Evolutionary conservation across 2,797 vertebrate species (phyloP).

Genomic region (Macropodus opercularis): DNA sequence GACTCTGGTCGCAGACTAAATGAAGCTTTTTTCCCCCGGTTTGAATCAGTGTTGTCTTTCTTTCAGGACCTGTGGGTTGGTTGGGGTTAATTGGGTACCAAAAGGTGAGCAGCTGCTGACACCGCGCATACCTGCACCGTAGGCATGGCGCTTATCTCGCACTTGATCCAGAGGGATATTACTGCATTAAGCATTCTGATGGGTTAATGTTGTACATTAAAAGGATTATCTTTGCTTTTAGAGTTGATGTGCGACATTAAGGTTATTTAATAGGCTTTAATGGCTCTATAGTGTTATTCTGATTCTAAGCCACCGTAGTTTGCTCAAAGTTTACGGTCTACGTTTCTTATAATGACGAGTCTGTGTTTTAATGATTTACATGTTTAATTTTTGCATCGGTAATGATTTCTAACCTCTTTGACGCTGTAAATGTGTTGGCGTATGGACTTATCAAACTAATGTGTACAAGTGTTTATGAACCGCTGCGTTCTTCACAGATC

Average conservation of each 20-base stretch:
- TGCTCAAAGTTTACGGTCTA: too few species aligned
- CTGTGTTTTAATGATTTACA: conserved; percentile 34
- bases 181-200: conserved; percentile 21
- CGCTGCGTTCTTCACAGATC: conserved; percentile 55
- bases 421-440: conserved; percentile 18
- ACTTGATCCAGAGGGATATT: conserved; percentile 37
- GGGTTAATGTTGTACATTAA: conserved; percentile 35
- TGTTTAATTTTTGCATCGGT: conserved; percentile 26
- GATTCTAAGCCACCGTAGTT: too few species aligned
- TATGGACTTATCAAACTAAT: conserved; percentile 49
- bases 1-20: conserved; percentile 1
- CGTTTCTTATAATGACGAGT: conserved; percentile 33
- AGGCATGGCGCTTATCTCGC: conserved; percentile 39
- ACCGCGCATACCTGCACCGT: conserved; percentile 18
- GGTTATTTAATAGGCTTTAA: too few species aligned
- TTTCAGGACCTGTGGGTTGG: conserved; percentile 17
- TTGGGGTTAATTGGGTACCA: conserved; percentile 53
- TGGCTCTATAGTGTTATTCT: conserved; percentile 3
- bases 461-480: conserved; percentile 70
- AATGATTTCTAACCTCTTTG: conserved; percentile 20
- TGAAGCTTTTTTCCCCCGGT: not conserved
- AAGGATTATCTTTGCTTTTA: conserved; percentile 26
- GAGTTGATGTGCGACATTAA: conserved; percentile 18
- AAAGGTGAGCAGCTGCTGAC: conserved; percentile 59
- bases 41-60: not conserved